Percentiles rank a stretch among this genome's conserved stretches.
Evolutionary conservation across 2,888 invertebrate species (phyloP).

Genomic region (Dolichopus griseipennis): DNA sequence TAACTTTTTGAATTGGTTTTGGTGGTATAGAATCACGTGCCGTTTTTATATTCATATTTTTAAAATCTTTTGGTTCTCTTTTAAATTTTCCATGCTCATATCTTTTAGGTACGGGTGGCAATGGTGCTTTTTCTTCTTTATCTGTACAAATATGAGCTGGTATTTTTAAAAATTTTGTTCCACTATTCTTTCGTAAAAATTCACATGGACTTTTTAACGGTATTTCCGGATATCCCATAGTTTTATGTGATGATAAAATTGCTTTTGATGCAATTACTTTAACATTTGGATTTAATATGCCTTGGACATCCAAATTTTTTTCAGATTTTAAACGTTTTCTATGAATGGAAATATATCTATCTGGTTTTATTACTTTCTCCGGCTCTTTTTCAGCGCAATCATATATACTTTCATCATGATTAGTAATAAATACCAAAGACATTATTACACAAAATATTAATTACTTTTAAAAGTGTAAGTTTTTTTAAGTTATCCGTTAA

Average conservation of each 20-base stretch:
- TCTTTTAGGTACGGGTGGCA: constrained; percentile 47
- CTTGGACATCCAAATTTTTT: background rate
- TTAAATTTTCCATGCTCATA: constrained; percentile 19
- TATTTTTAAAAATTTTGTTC: constrained; percentile 41
- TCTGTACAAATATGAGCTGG: constrained; percentile 34
- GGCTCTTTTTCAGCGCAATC: constrained; percentile 48
- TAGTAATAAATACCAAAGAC: constrained; percentile 55
- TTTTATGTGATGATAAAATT: constrained; percentile 47
- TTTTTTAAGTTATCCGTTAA: no score
- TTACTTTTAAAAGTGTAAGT: no score
- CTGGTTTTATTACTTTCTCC: constrained; percentile 45
- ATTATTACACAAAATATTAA: constrained; percentile 36
- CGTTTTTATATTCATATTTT: constrained; percentile 54
- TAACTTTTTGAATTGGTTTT: constrained; percentile 48
- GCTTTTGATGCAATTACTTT: constrained; percentile 1
- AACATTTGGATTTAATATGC: background rate
- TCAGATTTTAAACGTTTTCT: constrained; percentile 12
- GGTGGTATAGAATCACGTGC: constrained; percentile 49
- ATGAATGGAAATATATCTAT: constrained; percentile 19
- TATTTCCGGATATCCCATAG: constrained; percentile 60
- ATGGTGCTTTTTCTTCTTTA: constrained; percentile 30
- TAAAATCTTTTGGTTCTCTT: constrained; percentile 20
- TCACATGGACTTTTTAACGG: constrained; percentile 51
- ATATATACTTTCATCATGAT: constrained; percentile 60
- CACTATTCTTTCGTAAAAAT: constrained; percentile 55